These are phyloP conservation scores for Eospalax fontanierii DNA, from an alignment of 2,797 vertebrate genomes.

Conservation along the genomic window DNA sequence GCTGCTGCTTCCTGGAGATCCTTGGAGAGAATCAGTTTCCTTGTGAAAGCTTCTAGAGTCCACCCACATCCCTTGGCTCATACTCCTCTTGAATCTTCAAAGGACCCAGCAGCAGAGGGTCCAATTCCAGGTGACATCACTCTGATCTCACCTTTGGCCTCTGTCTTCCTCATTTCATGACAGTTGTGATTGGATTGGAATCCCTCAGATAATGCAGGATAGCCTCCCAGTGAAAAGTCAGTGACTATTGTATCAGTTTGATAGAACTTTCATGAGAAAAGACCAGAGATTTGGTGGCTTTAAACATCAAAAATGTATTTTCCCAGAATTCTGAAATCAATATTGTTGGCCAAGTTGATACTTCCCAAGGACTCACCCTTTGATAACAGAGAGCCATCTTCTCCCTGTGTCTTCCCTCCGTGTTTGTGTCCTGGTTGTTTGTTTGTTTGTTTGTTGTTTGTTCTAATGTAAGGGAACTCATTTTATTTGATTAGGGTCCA, in stretches of 20 bases:
- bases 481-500: not conserved
- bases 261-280: not conserved
- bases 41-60: not conserved
- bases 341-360: not conserved
- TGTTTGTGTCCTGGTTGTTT: not conserved
- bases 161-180: not conserved
- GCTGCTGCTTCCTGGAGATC: not conserved
- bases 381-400: not conserved
- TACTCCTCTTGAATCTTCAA: not conserved
- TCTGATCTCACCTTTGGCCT: not conserved
- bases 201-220: not conserved
- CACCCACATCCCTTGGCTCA: not conserved
- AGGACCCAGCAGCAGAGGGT: not conserved
- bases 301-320: not conserved
- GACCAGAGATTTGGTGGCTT: not conserved
- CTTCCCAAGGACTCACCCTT: not conserved
- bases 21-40: not conserved
- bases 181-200: not conserved
- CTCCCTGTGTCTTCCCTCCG: not conserved
- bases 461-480: not conserved
- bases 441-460: not conserved
- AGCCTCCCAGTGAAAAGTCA: not conserved
- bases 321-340: slow-evolving; percentile 38
- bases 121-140: not conserved
- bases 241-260: not conserved